A percentile compares a stretch with the other conserved stretches of the same genome.
Conservation (phyloP, 1,140 invertebrate genomes). For the Ostrea edulis region DNA sequence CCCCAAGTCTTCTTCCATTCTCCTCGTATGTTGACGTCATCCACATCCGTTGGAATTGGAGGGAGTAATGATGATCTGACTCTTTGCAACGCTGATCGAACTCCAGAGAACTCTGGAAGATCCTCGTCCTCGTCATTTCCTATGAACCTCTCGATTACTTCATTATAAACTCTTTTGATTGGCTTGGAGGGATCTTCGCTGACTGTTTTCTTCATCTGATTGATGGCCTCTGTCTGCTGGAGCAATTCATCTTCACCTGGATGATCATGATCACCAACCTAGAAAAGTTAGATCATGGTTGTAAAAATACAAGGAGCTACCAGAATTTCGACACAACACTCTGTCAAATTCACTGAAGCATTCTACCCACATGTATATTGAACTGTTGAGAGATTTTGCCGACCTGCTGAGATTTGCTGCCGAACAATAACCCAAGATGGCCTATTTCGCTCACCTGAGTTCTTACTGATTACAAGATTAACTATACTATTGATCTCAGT, state of each 20-base stretch:
- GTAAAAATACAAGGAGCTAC: background rate
- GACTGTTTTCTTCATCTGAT: slow-evolving; percentile 13
- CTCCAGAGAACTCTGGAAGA: slow-evolving; percentile 3
- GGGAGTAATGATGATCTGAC: background rate
- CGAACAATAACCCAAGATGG: no score
- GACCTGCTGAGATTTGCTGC: no score
- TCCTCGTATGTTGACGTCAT: slow-evolving; percentile 29
- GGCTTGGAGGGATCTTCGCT: background rate
- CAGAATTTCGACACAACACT: background rate
- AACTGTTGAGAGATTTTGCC: background rate
- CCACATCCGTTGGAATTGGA: background rate
- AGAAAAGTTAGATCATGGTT: background rate
- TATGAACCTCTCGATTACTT: slow-evolving; percentile 9
- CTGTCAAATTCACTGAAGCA: background rate
- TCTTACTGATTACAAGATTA: no score
- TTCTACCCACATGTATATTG: background rate
- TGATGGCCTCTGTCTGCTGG: background rate
- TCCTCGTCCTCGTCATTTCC: background rate
- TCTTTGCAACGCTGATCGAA: background rate
- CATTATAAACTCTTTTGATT: slow-evolving; percentile 35
- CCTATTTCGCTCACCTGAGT: no score
- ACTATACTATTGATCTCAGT: no score
- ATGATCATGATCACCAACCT: slow-evolving; percentile 15
- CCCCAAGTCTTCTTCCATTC: slow-evolving; percentile 43
- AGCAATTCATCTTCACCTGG: background rate